Evolutionary conservation across 2,888 invertebrate species (phyloP).

Genomic region (Neuroscelio doddi): DNA sequence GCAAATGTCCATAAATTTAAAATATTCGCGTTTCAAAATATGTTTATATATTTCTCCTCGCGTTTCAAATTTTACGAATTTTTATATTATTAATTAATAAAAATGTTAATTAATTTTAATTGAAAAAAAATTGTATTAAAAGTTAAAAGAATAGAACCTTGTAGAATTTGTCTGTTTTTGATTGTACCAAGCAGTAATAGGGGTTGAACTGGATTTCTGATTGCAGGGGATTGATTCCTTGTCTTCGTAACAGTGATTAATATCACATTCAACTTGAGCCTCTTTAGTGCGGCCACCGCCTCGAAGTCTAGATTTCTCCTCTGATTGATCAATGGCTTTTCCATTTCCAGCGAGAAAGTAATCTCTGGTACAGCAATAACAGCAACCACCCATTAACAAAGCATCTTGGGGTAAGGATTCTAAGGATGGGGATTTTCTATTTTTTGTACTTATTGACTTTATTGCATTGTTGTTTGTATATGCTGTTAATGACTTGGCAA

Average conservation of each 20-base stretch:
- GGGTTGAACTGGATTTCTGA: slow-evolving; percentile 35
- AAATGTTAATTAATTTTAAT: too few relatives aligned
- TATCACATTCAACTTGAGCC: slow-evolving; percentile 18
- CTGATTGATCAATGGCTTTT: slow-evolving; percentile 15
- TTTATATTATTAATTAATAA: neutral
- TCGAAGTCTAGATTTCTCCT: slow-evolving; percentile 48
- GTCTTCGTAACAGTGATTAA: slow-evolving; percentile 33
- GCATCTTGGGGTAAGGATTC: slow-evolving; percentile 38
- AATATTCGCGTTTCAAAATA: too few relatives aligned
- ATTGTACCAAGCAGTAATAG: slow-evolving; percentile 52
- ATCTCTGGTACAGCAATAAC: slow-evolving; percentile 16
- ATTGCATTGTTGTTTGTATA: neutral
- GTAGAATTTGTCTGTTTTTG: slow-evolving; percentile 1
- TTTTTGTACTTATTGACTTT: slow-evolving; percentile 8
- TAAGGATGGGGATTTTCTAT: slow-evolving; percentile 8
- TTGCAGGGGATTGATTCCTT: slow-evolving; percentile 38
- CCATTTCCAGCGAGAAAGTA: slow-evolving; percentile 8
- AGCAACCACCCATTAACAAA: slow-evolving; percentile 34
- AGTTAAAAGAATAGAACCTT: too few relatives aligned
- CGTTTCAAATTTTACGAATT: too few relatives aligned
- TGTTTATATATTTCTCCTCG: too few relatives aligned
- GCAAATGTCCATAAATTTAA: too few relatives aligned
- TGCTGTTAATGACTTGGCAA: slow-evolving; percentile 13
- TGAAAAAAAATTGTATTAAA: too few relatives aligned
- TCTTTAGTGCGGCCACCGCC: slow-evolving; percentile 50